Evolutionary conservation across 2,797 vertebrate species (phyloP).

Genomic region (Crax fasciolata): DNA sequence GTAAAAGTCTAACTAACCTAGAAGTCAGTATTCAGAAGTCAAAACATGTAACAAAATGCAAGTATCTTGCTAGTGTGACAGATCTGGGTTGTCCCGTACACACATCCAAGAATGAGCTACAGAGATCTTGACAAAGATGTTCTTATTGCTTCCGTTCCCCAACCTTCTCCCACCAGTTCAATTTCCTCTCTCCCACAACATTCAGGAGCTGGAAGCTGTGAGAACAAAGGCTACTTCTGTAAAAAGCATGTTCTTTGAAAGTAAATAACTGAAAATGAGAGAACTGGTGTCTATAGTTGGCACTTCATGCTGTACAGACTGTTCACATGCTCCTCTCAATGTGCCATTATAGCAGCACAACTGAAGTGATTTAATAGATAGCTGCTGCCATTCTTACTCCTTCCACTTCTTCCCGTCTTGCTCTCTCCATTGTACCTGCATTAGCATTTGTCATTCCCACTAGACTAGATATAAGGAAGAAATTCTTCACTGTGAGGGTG

Average conservation of each 20-base stretch:
- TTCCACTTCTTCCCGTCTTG: neutral
- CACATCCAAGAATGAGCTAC: neutral
- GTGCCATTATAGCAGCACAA: neutral
- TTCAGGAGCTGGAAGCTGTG: neutral
- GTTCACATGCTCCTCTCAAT: neutral
- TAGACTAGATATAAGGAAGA: too few relatives aligned
- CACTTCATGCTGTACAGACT: neutral
- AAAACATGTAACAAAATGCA: neutral
- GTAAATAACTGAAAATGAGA: neutral
- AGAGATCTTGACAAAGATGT: neutral
- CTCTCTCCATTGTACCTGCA: neutral
- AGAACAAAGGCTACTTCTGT: neutral
- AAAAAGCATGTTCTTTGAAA: neutral
- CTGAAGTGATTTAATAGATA: neutral
- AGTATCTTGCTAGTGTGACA: neutral
- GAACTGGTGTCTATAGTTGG: neutral
- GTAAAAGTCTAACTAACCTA: neutral
- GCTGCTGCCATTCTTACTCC: neutral
- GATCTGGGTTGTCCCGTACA: neutral
- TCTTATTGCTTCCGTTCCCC: neutral
- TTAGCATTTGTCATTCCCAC: neutral
- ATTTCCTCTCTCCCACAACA: neutral
- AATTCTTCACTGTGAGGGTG: too few relatives aligned
- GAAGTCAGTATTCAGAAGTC: slow-evolving; percentile 3
- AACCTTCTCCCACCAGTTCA: neutral